Base-by-base conservation (phyloP, 2,113 vertebrate species). In the Zootoca vivipara region DNA sequence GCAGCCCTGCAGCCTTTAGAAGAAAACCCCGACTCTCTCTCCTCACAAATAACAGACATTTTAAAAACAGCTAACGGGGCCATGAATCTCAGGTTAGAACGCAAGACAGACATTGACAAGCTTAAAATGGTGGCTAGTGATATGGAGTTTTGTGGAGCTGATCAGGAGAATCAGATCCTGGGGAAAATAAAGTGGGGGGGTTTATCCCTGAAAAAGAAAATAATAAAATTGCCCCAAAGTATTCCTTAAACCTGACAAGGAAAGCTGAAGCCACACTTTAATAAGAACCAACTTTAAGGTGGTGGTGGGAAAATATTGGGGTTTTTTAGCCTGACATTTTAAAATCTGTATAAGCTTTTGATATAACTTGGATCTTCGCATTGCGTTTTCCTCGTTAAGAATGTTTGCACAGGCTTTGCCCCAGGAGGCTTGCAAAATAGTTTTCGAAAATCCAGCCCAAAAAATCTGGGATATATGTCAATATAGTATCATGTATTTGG, bases 321-420 rank as follows among this genome's bases (percentile, higher is more conserved):
- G 8, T 18, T 18, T 58, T 13, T 58, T 20, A 2, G 0, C 3
- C 8, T 33, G 7, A 42, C 2, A 52, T 52, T 15, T 7, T 67
- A 46, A n/a, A 75, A 77, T 1, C 46, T 30, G 38, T 62, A 69
- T 79, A 42, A 30, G 3, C 35, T n/a, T 67, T 73, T 73, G n/a
- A 46, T 12, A 33, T 58, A 26, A 56, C 38, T n/a, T 30, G 28
- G 46, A 56, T 75, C 10, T 33, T 84, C n/a, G 16, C 73, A 33
- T 73, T 6, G 15, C 42, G 56, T 22, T 20, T 30, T 0, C 35
- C 46, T 9, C 46, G 9, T 52, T 0, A 0, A 2, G 12, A 24
- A 1, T 84, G 33, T 2, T 77, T 30, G 0, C 1, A 33, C 24
- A 38, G n/a, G 62, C 10, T 74, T 83, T 90, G 75, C 78, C 35